Base-by-base conservation (phyloP, 1,140 invertebrate species). In the Caligus rogercresseyi region DNA sequence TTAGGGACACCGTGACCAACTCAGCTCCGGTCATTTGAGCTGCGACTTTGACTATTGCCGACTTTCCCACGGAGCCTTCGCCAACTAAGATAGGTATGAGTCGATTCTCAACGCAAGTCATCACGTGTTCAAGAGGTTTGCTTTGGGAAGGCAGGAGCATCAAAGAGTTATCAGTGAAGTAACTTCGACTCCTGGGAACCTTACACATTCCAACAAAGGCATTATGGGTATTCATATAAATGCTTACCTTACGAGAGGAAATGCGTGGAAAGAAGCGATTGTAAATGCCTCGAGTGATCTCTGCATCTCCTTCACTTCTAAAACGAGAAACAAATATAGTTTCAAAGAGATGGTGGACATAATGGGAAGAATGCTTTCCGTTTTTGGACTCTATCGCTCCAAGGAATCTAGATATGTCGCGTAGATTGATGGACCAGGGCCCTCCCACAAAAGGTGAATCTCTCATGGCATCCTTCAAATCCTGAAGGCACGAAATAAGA, bases 401-500 rank as follows among this genome's bases (percentile, higher is more conserved):
- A 43, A 7, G n/a, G n/a, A 43, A 43, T 43, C 31, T 43, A 7
- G 31, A 43, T 43, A 43, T n/a, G n/a, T 99, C 96, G 68, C 96
- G 78, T 25, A 99, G 74, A 77, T 99, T 99, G 73, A 96, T 90
- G 73, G 98, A 95, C 84, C 89, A 98, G 0, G 92, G 92, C 0
- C 83, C 80, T 3, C 91, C 90, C 70, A 75, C 31, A 43, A 43
- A 43, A n/a, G 31, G n/a, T 11, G 31, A 43, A 7, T 11, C n/a
- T 77, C 64, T 80, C 76, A 65, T 43, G 7, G n/a, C n/a, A 43
- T 43, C n/a, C n/a, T 43, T 43, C n/a, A 43, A 43, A 11, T 43
- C 31, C n/a, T 43, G 31, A 43, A 43, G 7, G n/a, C 31, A 43
- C 31, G 31, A 43, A n/a, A 43, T 43, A 43, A 43, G 7, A 7